phyloP scores from a whole-genome alignment of 1,140 invertebrate species.

The Papilio aristodemus region DNA sequence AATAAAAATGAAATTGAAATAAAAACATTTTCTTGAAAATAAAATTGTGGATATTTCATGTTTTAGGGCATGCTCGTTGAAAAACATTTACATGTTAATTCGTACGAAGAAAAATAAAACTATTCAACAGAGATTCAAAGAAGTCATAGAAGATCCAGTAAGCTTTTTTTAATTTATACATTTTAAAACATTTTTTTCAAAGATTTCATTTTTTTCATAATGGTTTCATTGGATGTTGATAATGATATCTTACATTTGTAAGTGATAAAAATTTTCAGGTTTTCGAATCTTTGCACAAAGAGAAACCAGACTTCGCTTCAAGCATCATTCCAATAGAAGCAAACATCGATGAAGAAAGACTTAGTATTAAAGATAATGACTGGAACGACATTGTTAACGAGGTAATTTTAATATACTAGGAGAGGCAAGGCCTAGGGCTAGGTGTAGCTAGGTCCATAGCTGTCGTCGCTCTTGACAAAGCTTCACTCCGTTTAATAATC shows the following conservation, averaged over 20 bases:
- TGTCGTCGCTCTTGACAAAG: too few relatives aligned
- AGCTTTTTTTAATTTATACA: background rate
- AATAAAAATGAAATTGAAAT: background rate
- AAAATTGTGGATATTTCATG: background rate
- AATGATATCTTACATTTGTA: too few relatives aligned
- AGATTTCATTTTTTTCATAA: too few relatives aligned
- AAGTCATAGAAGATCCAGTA: conserved; percentile 20
- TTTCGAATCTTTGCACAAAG: background rate
- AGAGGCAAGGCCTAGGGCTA: too few relatives aligned
- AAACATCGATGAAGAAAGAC: background rate
- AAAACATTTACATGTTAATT: conserved; percentile 25
- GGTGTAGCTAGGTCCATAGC: too few relatives aligned
- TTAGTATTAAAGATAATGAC: conserved; percentile 1
- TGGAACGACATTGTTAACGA: conserved; percentile 14
- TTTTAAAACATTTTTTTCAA: too few relatives aligned
- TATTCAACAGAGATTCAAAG: background rate
- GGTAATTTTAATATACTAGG: too few relatives aligned
- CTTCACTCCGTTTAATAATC: background rate
- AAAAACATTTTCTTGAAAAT: background rate
- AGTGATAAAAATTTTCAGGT: background rate
- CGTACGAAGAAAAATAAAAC: conserved; percentile 20
- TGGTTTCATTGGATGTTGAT: too few relatives aligned
- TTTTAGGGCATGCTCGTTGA: conserved; percentile 19
- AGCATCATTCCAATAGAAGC: background rate
- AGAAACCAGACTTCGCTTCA: background rate